phyloP scores from a whole-genome alignment of 2,113 vertebrate genomes.

The Strix aluco region DNA sequence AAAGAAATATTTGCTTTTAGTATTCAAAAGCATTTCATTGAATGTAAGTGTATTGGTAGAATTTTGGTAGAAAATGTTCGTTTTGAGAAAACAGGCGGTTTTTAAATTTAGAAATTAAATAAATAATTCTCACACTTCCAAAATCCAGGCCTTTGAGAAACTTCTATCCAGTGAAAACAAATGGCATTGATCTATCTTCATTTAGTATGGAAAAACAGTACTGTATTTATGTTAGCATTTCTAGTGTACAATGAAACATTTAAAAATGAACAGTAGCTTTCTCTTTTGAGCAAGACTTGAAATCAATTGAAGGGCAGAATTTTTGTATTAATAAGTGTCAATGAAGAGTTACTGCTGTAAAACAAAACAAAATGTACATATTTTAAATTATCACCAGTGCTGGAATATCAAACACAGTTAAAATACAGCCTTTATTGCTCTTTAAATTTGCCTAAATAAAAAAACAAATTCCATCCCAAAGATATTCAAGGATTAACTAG shows the following conservation, averaged over 20 bases:
- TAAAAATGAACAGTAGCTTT: conserved; percentile 57
- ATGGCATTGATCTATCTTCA: conserved; percentile 16
- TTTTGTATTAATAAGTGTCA: conserved; percentile 57
- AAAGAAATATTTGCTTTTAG: neutral
- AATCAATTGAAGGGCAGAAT: conserved; percentile 28
- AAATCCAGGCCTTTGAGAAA: neutral
- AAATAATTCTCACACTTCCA: neutral
- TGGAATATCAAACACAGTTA: conserved; percentile 61
- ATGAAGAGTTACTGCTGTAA: conserved; percentile 52
- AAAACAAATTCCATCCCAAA: conserved; percentile 55
- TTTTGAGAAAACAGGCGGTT: neutral
- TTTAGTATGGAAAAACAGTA: conserved; percentile 28
- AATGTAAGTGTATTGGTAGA: neutral
- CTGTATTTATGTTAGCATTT: conserved; percentile 45
- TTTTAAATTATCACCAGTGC: conserved; percentile 56
- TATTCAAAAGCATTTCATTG: neutral
- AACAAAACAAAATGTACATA: conserved; percentile 63
- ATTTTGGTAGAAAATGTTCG: neutral
- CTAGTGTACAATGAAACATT: conserved; percentile 45
- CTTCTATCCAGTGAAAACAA: conserved; percentile 30
- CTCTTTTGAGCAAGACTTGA: conserved; percentile 21
- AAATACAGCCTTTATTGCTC: conserved; percentile 62
- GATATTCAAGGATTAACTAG: conserved; percentile 61
- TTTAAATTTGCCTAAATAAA: conserved; percentile 62
- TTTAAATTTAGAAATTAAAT: neutral